Conservation (phyloP, 2,113 vertebrate genomes). For the Xiphophorus maculatus region DNA sequence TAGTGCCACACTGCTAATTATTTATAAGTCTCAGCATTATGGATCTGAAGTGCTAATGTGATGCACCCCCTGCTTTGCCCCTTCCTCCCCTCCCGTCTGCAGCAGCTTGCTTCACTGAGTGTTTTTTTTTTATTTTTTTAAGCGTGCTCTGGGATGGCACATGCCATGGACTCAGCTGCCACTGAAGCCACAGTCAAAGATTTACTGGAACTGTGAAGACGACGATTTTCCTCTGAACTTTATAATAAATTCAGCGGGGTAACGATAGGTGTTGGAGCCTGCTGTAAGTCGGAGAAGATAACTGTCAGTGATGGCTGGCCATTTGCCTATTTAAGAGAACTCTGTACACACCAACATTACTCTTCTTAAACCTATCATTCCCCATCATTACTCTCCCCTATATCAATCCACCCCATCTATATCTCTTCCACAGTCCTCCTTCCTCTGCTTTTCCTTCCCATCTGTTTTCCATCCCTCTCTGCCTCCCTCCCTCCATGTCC, state of each 20-base stretch:
- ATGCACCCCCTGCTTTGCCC: conserved; percentile 21
- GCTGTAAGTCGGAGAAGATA: conserved; percentile 42
- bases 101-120: not conserved
- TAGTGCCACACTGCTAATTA: conserved; percentile 50
- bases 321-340: conserved; percentile 34
- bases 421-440: conserved; percentile 15
- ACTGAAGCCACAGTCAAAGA: conserved; percentile 47
- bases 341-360: conserved; percentile 27
- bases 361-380: conserved; percentile 17
- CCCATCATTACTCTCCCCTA: conserved; percentile 22
- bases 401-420: conserved; percentile 14
- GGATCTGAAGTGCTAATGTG: conserved; percentile 65
- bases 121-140: not conserved
- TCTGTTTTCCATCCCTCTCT: not conserved
- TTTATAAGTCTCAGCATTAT: conserved; percentile 54
- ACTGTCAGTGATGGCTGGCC: conserved; percentile 49
- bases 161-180: conserved; percentile 58
- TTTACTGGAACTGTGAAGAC: conserved; percentile 49
- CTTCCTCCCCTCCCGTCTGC: conserved; percentile 12
- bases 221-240: conserved; percentile 25
- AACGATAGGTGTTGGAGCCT: conserved; percentile 48
- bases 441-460: not conserved
- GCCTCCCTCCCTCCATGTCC: not conserved
- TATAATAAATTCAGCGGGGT: conserved; percentile 55
- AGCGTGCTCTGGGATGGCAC: conserved; percentile 41